Conservation (phyloP, 2,113 vertebrate species). For the Sigmodon hispidus region DNA sequence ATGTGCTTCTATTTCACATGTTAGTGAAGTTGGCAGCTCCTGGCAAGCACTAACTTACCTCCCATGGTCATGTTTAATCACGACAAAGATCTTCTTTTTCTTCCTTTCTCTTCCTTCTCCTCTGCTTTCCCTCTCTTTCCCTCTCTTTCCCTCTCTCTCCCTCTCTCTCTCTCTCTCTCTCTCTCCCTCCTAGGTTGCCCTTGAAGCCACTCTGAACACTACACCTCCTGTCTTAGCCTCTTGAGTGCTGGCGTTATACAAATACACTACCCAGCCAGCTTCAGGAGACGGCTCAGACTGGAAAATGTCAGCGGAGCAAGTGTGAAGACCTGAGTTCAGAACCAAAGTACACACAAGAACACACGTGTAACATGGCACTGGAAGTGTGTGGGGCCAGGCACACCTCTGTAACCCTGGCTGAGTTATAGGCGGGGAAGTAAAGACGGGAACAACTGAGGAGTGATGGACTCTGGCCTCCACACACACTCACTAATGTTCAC, state of each 20-base stretch:
- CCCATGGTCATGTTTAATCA: conserved; percentile 22
- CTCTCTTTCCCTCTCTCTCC: fast-evolving
- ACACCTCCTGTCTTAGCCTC: neutral
- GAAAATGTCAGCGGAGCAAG: neutral
- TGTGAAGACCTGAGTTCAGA: neutral
- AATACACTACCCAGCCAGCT: neutral
- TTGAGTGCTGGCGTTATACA: neutral
- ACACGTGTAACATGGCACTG: neutral
- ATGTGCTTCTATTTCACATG: conserved; percentile 32
- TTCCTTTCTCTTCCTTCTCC: neutral
- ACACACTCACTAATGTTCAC: neutral
- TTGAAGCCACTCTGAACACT: neutral
- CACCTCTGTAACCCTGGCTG: neutral
- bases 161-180: fast-evolving
- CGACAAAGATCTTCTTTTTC: neutral
- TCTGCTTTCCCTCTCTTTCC: fast-evolving
- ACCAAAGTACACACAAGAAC: neutral
- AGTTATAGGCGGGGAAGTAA: neutral
- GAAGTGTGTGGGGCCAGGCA: neutral
- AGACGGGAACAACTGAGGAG: too few relatives aligned
- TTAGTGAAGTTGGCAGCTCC: conserved; percentile 11
- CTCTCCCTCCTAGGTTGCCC: neutral
- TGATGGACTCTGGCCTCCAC: neutral
- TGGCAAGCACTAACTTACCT: neutral
- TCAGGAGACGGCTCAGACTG: neutral